Conservation (phyloP, 2,888 invertebrate species). For the Brachypalpus laphriformis region DNA sequence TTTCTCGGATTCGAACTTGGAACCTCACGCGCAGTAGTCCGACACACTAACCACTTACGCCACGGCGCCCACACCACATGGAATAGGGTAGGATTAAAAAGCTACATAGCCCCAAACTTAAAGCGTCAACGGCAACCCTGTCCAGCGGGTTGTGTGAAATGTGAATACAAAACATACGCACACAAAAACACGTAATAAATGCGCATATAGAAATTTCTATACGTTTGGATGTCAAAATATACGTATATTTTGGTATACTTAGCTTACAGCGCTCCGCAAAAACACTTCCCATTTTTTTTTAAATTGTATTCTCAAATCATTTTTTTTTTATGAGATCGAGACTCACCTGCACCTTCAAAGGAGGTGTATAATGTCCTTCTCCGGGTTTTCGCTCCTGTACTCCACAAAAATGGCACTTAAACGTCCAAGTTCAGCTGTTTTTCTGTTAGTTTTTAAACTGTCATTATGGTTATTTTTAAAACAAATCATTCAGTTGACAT, state of each 20-base stretch:
- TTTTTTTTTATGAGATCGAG: not conserved
- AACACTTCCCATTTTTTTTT: slow-evolving; percentile 2
- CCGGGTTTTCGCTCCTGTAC: not conserved
- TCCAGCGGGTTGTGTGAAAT: too few relatives aligned
- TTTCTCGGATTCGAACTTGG: too few relatives aligned
- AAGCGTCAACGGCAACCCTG: slow-evolving; percentile 14
- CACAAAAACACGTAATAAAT: not conserved
- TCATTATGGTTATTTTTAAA: not conserved
- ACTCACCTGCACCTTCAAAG: slow-evolving; percentile 10
- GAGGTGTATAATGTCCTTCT: not conserved
- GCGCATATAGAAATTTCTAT: slow-evolving; percentile 18
- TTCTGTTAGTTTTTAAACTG: slow-evolving; percentile 19
- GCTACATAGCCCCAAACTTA: not conserved
- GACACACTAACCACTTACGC: too few relatives aligned
- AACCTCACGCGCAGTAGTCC: too few relatives aligned
- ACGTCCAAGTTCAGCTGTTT: slow-evolving; percentile 10
- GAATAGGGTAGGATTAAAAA: too few relatives aligned
- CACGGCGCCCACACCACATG: too few relatives aligned
- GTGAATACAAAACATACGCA: not conserved
- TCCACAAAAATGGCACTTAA: not conserved
- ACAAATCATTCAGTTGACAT: not conserved
- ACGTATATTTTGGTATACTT: not conserved
- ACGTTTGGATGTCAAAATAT: not conserved
- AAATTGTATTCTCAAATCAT: not conserved
- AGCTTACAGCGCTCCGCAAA: not conserved